Conservation (phyloP, 2,888 invertebrate genomes). For the Aspidiotus destructor region DNA sequence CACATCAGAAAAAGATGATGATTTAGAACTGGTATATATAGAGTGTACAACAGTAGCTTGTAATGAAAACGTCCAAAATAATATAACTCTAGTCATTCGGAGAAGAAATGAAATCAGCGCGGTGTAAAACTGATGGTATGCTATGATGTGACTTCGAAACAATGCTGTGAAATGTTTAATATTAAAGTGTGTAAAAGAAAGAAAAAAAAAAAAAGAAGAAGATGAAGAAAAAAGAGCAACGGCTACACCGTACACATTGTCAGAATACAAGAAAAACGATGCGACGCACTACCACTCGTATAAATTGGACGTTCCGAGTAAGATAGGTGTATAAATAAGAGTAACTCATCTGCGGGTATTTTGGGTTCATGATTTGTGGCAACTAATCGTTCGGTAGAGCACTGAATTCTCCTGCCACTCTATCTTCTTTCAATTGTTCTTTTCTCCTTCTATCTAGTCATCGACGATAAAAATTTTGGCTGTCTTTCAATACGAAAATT, state of each 20-base stretch:
- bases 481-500: no score
- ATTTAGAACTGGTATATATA: slow-evolving; percentile 4
- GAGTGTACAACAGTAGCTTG: slow-evolving; percentile 17
- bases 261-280: background rate
- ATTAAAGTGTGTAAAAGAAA: slow-evolving; percentile 29
- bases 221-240: slow-evolving; percentile 3
- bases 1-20: slow-evolving; percentile 31
- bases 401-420: no score
- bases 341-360: no score
- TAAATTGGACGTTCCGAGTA: background rate
- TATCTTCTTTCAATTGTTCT: no score
- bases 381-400: no score
- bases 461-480: no score
- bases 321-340: no score
- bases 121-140: slow-evolving; percentile 23
- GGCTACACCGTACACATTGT: slow-evolving; percentile 8
- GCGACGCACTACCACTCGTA: slow-evolving; percentile 8
- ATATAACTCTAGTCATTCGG: slow-evolving; percentile 28
- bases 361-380: no score
- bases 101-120: slow-evolving; percentile 27
- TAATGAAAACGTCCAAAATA: slow-evolving; percentile 32
- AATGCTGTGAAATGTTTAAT: slow-evolving; percentile 32
- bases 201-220: background rate
- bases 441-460: no score
- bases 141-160: slow-evolving; percentile 31